These are phyloP conservation scores for Trachymyrmex septentrionalis DNA, from an alignment of 1,140 invertebrate genomes.

Conservation along the genomic window DNA sequence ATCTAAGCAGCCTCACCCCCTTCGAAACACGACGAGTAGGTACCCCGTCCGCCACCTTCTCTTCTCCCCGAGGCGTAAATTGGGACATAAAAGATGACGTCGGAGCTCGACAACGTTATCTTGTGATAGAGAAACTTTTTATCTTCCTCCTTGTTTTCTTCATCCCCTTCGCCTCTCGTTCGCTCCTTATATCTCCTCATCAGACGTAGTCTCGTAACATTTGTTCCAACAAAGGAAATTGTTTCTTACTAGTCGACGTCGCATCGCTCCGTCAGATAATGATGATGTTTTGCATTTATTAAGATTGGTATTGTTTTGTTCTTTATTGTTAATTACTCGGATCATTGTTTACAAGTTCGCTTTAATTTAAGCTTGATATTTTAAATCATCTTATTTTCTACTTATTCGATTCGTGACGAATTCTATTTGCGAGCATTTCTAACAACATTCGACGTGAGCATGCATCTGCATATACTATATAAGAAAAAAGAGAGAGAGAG, in stretches of 20 bases:
- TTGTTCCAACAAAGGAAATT: constrained; percentile 63
- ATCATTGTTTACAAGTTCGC: not conserved
- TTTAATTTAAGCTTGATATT: not conserved
- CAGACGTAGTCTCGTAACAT: constrained; percentile 38
- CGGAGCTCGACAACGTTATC: constrained; percentile 78
- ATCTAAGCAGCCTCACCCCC: constrained; percentile 52
- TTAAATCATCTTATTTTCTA: not conserved
- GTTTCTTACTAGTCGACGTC: constrained; percentile 60
- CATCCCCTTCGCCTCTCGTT: constrained; percentile 48
- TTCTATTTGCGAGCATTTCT: not conserved
- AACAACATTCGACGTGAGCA: not conserved
- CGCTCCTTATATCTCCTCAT: constrained; percentile 58
- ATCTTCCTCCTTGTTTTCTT: constrained; percentile 50
- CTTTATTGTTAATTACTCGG: constrained; percentile 38
- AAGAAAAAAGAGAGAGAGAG: not conserved
- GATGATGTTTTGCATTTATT: constrained; percentile 51
- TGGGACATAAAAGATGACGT: constrained; percentile 80
- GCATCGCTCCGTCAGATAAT: constrained; percentile 18
- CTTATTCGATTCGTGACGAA: not conserved
- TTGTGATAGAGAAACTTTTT: constrained; percentile 78
- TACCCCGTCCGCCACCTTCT: constrained; percentile 27
- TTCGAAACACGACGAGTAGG: constrained; percentile 29
- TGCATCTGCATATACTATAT: not conserved
- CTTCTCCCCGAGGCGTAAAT: constrained; percentile 75
- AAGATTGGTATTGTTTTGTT: constrained; percentile 31